phyloP scores from a whole-genome alignment of 2,888 invertebrate genomes.

The Drosophila diplacantha region DNA sequence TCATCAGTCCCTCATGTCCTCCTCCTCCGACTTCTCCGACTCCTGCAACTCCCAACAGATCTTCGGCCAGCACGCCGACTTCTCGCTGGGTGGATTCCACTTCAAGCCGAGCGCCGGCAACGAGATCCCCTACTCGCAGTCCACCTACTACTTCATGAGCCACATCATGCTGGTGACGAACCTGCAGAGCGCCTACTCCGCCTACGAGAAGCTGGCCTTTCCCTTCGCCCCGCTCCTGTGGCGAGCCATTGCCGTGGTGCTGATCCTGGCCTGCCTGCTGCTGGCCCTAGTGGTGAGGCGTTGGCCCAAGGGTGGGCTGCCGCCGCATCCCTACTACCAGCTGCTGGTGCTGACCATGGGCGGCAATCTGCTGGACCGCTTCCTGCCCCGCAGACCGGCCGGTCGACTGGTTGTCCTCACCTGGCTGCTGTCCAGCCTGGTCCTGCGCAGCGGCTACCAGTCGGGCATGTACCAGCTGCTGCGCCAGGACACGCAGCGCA shows the following conservation, averaged over 20 bases:
- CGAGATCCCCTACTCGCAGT: constrained; percentile 56
- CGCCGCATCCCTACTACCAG: constrained; percentile 52
- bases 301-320: constrained; percentile 4
- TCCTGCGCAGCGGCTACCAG: constrained; percentile 73
- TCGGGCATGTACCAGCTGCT: constrained; percentile 68
- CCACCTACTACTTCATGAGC: constrained; percentile 63
- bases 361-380: constrained; percentile 37
- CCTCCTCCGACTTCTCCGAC: too few species aligned
- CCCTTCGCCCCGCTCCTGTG: constrained; percentile 65
- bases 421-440: constrained; percentile 63
- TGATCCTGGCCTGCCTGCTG: constrained; percentile 44
- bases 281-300: constrained; percentile 31
- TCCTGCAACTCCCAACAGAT: constrained; percentile 43
- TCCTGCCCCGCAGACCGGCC: constrained; percentile 55
- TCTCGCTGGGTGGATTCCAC: constrained; percentile 66
- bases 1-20: too few species aligned
- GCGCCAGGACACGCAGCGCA: constrained; percentile 59
- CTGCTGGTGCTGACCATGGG: constrained; percentile 55
- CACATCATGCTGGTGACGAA: constrained; percentile 66
- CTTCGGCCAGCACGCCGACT: constrained; percentile 57
- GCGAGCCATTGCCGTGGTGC: constrained; percentile 46
- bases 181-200: constrained; percentile 53
- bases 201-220: constrained; percentile 66
- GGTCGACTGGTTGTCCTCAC: constrained; percentile 60
- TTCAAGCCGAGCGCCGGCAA: constrained; percentile 48